phyloP scores from a whole-genome alignment of 1,140 invertebrate species.

The Lordiphosa stackelbergi region DNA sequence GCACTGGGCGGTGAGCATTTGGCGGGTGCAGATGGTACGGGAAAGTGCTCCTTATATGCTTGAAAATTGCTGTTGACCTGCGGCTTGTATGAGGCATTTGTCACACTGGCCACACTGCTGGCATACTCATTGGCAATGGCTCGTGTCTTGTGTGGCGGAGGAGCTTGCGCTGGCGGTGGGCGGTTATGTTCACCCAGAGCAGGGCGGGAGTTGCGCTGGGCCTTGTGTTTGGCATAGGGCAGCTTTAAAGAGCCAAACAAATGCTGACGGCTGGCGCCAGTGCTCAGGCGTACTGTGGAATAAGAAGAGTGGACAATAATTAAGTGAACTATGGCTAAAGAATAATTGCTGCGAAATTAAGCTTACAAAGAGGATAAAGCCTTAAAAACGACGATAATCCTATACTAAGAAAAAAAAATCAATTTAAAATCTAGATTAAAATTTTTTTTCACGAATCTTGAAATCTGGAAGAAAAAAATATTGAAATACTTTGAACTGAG shows the following conservation, averaged over 20 bases:
- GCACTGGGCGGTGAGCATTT: conserved; percentile 29
- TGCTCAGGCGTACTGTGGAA: conserved; percentile 32
- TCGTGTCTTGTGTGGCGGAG: conserved; percentile 48
- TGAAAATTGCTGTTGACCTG: conserved; percentile 29
- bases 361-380: too few relatives aligned
- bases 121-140: conserved; percentile 39
- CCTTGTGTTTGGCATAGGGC: conserved; percentile 44
- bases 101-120: neutral
- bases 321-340: too few relatives aligned
- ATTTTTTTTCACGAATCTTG: too few relatives aligned
- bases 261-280: conserved; percentile 30
- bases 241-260: conserved; percentile 43
- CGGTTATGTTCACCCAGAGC: conserved; percentile 51
- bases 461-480: too few relatives aligned
- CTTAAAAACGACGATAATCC: too few relatives aligned
- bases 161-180: conserved; percentile 25
- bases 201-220: conserved; percentile 26
- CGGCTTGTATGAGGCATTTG: conserved; percentile 19
- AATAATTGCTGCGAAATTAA: too few relatives aligned
- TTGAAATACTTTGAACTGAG: too few relatives aligned
- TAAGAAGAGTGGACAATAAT: too few relatives aligned
- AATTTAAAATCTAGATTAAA: too few relatives aligned
- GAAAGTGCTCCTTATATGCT: conserved; percentile 28
- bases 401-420: too few relatives aligned
- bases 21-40: neutral